Percentiles rank a stretch among this genome's conserved stretches.
These are phyloP conservation scores for Hydrophis major DNA, from an alignment of 2,797 vertebrate species.

Conservation along the genomic window DNA sequence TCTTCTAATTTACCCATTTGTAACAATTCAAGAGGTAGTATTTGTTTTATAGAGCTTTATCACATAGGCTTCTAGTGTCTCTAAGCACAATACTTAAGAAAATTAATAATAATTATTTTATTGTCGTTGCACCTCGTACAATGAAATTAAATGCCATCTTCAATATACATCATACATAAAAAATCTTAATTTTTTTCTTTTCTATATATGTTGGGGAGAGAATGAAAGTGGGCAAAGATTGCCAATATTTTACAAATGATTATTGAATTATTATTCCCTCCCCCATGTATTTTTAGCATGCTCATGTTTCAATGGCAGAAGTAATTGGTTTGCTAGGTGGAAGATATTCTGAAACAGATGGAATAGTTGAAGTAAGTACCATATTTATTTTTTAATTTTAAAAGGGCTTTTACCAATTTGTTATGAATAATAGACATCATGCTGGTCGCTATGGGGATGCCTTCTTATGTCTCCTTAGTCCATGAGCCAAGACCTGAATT, in stretches of 20 bases:
- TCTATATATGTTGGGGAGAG: background rate
- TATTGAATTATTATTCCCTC: background rate
- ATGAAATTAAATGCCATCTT: no score
- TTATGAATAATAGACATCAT: background rate
- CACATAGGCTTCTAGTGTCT: background rate
- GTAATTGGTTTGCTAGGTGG: slow-evolving; percentile 95
- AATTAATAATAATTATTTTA: background rate
- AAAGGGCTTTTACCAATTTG: background rate
- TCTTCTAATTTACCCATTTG: background rate
- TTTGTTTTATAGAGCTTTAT: background rate
- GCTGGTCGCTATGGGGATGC: background rate
- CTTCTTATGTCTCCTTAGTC: background rate
- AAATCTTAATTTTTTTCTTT: background rate
- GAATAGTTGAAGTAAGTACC: slow-evolving; percentile 82
- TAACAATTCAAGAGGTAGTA: background rate
- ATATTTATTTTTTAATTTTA: background rate
- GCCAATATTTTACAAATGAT: background rate
- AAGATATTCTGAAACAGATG: slow-evolving; percentile 80
- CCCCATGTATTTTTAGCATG: slow-evolving; percentile 76
- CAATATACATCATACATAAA: no score
- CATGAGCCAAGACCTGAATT: no score
- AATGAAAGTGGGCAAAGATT: background rate
- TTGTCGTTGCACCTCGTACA: no score
- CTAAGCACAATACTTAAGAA: background rate
- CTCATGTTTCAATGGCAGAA: slow-evolving; percentile 92